A percentile compares a stretch with the other conserved stretches of the same genome.
Conservation (phyloP, 2,888 invertebrate genomes). For the Diachrysia chrysitis region DNA sequence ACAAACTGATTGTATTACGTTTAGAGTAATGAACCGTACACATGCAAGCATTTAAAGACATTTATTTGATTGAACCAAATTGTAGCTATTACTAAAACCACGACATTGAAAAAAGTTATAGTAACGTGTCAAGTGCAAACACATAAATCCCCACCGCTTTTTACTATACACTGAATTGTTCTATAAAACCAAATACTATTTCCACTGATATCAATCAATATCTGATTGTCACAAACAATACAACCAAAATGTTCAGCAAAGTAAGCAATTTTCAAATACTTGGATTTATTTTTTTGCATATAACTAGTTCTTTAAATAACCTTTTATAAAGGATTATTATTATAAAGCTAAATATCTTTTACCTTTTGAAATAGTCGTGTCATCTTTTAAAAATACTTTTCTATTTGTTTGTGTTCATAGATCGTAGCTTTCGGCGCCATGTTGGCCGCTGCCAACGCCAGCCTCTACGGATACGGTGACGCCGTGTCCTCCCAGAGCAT, state of each 20-base stretch:
- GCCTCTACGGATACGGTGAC: constrained; percentile 58
- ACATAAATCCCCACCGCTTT: constrained; percentile 53
- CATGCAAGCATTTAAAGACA: background rate
- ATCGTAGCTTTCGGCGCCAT: constrained; percentile 59
- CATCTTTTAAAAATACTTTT: too few species aligned
- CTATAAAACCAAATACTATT: constrained; percentile 59
- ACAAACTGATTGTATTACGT: background rate
- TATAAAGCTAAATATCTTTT: too few species aligned
- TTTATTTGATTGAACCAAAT: constrained; percentile 8
- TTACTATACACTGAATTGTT: constrained; percentile 11
- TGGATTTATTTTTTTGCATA: too few species aligned
- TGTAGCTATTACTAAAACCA: constrained; percentile 19
- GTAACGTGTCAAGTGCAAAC: constrained; percentile 31
- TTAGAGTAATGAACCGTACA: background rate
- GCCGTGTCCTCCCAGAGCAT: constrained; percentile 56
- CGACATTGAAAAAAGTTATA: constrained; percentile 38
- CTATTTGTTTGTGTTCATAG: constrained; percentile 22
- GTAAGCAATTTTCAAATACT: constrained; percentile 48
- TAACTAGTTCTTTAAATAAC: too few species aligned
- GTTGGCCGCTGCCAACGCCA: constrained; percentile 71
- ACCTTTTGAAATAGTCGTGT: too few species aligned
- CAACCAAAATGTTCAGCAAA: constrained; percentile 65
- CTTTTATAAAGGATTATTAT: too few species aligned
- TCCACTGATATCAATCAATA: constrained; percentile 60
- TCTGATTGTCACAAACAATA: constrained; percentile 46